Evolutionary conservation across 1,140 invertebrate genomes (phyloP).

Genomic region (Bombus fervidus): DNA sequence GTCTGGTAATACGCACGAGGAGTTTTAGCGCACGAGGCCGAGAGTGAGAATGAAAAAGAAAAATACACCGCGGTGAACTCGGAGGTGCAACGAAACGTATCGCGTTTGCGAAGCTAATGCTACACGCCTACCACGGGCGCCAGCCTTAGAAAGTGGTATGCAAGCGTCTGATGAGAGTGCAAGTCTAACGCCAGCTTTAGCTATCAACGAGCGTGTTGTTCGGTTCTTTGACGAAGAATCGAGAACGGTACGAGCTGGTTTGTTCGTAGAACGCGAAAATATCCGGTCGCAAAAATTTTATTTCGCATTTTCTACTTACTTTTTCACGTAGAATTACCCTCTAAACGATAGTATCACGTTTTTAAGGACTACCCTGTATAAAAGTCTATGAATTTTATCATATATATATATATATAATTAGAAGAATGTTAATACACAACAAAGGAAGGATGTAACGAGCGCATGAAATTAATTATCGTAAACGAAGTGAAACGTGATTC

Average conservation of each 20-base stretch:
- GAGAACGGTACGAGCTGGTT: not conserved
- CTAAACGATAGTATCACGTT: too few species aligned
- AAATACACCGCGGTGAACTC: not conserved
- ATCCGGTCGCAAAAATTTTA: not conserved
- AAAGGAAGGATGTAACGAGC: not conserved
- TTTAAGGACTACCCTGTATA: not conserved
- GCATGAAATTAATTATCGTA: not conserved
- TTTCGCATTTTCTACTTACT: too few species aligned
- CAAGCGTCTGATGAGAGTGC: slow-evolving; percentile 30
- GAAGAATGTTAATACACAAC: not conserved
- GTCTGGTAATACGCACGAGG: slow-evolving; percentile 10
- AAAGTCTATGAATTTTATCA: not conserved
- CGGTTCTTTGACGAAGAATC: not conserved
- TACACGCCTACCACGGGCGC: slow-evolving; percentile 46
- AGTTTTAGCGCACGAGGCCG: not conserved
- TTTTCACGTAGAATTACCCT: too few species aligned
- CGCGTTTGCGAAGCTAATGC: slow-evolving; percentile 31
- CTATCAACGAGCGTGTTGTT: slow-evolving; percentile 16
- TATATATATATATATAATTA: not conserved
- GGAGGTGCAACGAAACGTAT: slow-evolving; percentile 26
- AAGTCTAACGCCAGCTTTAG: slow-evolving; percentile 36
- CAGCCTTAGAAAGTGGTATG: slow-evolving; percentile 47
- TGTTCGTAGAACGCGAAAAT: not conserved
- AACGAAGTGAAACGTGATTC: slow-evolving; percentile 4
- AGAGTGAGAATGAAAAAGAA: not conserved